Conservation (phyloP, 2,113 vertebrate species). For the Raphicerus campestris region DNA sequence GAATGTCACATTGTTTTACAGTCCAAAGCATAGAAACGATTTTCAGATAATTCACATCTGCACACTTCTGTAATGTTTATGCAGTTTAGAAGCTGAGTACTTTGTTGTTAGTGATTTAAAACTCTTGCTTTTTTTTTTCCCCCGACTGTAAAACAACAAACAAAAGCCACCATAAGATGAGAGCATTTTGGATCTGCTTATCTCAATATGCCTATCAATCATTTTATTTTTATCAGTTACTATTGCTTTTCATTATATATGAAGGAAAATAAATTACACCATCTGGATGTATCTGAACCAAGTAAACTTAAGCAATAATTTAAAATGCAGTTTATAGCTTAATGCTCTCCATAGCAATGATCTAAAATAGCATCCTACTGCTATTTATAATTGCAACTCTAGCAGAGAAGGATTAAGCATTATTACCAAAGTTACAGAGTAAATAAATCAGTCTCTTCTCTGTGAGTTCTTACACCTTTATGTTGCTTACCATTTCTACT, state of each 20-base stretch:
- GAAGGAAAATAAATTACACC: constrained; percentile 16
- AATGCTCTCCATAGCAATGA: neutral
- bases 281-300: neutral
- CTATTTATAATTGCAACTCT: constrained; percentile 34
- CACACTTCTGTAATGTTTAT: constrained; percentile 31
- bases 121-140: neutral
- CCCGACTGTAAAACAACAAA: constrained; percentile 1
- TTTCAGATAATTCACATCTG: constrained; percentile 32
- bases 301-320: neutral
- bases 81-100: constrained; percentile 36
- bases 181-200: constrained; percentile 14
- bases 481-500: neutral
- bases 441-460: constrained; percentile 19
- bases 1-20: constrained; percentile 52
- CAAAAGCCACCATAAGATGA: neutral
- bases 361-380: constrained; percentile 28
- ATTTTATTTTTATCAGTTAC: neutral
- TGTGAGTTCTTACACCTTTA: neutral
- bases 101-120: constrained; percentile 58
- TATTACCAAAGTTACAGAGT: constrained; percentile 7
- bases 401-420: neutral
- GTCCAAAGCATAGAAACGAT: constrained; percentile 24
- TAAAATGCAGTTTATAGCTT: neutral
- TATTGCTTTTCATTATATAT: neutral
- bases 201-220: constrained; percentile 24